Evolutionary conservation across 1,140 invertebrate species (phyloP), one percentile per base, ranked within the genome.

Genomic region (Bombus haemorrhoidalis): DNA sequence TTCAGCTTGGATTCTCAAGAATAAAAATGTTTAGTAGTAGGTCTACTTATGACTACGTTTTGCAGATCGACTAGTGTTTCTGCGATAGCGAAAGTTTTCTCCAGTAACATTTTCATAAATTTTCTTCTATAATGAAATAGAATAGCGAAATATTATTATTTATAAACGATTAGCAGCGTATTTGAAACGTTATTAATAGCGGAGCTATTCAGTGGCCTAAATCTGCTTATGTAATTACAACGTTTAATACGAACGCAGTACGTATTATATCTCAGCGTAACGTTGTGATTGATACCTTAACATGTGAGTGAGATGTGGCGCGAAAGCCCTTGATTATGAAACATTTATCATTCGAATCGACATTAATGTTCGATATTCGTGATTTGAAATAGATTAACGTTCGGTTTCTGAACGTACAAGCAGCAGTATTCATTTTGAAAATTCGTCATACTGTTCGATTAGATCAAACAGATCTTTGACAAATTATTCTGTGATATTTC

Each of bases 241-340:
- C 22, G 22, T 73, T 43, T 43, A 53, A 53, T 53, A 53, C 47
- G 47, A 53, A 53, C 47, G 18, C 47, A 22, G 22, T 53, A 53
- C 25, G 41, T 32, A 73, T 73, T 43, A 43, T 22, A 32, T 28
- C 18, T 18, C 28, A 22, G 10, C 15, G 41, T 47, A 73, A 32
- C 72, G 41, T 32, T 41, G 39, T 41, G 25, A 41, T 72, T 32
- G 72, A 74, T 75, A 53, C 32, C n/a, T 75, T 47, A 47, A 75
- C 32, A 25, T 15, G 22, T 6, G 18, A 43, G 41, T 3, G 41
- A 32, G 28, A 75, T 53, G 43, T 25, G 22, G 22, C n/a, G 18
- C 25, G 73, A 75, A 75, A 53, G 73, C 73, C 25, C 22, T 53
- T 32, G 32, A 34, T 53, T 9, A 53, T 13, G 32, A 53, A 53